Percentiles rank a stretch among this genome's conserved stretches.
Conservation (phyloP, 2,797 vertebrate species). For the Catharus ustulatus region DNA sequence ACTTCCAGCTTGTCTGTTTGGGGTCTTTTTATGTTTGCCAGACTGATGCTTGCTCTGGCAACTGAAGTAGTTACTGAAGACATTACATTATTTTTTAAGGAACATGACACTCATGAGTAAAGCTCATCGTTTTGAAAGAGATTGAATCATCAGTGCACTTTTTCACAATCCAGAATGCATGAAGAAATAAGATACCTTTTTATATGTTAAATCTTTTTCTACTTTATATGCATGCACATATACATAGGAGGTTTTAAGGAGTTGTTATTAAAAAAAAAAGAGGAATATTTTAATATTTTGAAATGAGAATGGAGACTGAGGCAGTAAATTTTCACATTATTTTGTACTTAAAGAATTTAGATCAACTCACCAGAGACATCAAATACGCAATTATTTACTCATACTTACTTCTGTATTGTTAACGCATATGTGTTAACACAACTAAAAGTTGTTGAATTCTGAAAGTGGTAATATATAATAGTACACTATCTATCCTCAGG, state of each 20-base stretch:
- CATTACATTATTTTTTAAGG: not conserved
- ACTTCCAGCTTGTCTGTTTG: not conserved
- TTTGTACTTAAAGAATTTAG: not conserved
- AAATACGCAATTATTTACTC: not conserved
- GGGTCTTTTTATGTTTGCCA: not conserved
- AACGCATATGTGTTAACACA: not conserved
- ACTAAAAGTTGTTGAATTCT: not conserved
- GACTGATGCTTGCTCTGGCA: not conserved
- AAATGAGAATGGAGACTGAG: not conserved
- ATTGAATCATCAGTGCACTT: not conserved
- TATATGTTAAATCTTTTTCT: not conserved
- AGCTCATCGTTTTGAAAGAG: not conserved
- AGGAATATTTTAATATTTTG: not conserved
- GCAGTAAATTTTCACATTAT: not conserved
- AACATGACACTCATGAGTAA: not conserved
- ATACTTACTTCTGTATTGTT: not conserved
- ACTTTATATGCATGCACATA: not conserved
- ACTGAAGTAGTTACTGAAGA: not conserved
- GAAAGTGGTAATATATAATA: not conserved
- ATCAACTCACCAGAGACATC: not conserved
- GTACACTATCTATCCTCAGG: not conserved
- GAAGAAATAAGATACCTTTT: not conserved
- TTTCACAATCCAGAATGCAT: not conserved
- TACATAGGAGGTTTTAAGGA: not conserved
- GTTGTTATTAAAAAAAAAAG: not conserved